Base-by-base conservation (phyloP, 2,888 invertebrate species). In the Sphaeridia pumilis region DNA sequence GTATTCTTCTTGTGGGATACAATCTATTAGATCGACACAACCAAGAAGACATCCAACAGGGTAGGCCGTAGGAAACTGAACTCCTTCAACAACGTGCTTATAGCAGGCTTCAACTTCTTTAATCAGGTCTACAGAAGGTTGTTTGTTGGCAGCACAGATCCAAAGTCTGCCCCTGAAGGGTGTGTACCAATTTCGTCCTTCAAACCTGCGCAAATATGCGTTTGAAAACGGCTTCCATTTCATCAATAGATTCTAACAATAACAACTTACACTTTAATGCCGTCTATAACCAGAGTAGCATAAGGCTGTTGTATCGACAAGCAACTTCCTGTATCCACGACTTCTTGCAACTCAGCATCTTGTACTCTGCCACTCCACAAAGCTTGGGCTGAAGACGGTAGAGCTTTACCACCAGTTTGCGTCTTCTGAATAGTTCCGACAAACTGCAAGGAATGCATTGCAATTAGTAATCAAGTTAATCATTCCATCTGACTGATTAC, bases 241-340 rank as follows among this genome's bases (percentile, higher is more conserved):
- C n/a, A n/a, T n/a, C n/a, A n/a, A n/a, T n/a, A n/a, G n/a, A n/a
- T n/a, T 41, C 20, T 28, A 26, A 38, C 51, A 5, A 28, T 45
- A 17, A 44, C 22, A 45, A 31, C 74, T 73, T 67, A 87, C 90
- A 79, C 77, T 74, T 95, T 95, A 62, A 95, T 89, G 48, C 94
- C 95, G n/a, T 82, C 78, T 0, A 93, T 80, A 1, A 97, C 76
- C 28, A 95, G 74, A 1, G 90, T 88, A 0, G 95, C 95, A 81
- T 87, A 94, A 0, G 95, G 95, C 69, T 97, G 95, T 72, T 92
- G 92, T 84, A 97, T 83, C 65, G 89, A 90, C 14, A 97, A 72
- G 69, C 94, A 95, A 64, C 81, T 75, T 1, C 93, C 92, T 63
- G 82, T 76, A 70, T 92, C 92, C 42, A 79, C 77, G 81, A 90